Percentiles rank a stretch among this genome's conserved stretches.
phyloP scores from a whole-genome alignment of 2,797 vertebrate genomes.

The Microchirus variegatus region DNA sequence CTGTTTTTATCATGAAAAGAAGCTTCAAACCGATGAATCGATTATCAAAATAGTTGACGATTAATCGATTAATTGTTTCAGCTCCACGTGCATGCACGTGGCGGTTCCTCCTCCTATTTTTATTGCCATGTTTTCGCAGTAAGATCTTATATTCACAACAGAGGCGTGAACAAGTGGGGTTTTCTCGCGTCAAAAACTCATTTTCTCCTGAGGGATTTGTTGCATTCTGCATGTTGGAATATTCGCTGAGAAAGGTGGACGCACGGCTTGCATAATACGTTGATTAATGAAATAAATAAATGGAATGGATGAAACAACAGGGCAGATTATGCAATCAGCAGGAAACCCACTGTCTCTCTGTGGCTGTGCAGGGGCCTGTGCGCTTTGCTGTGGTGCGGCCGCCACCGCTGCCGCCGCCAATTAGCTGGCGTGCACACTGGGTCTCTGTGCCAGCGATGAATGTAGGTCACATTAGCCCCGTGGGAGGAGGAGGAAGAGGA shows the following conservation, averaged over 20 bases:
- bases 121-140: not conserved
- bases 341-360: conserved; percentile 58
- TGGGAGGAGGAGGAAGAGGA: conserved; percentile 27
- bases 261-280: conserved; percentile 56
- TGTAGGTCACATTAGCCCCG: conserved; percentile 81
- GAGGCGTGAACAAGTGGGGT: not conserved
- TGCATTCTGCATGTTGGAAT: not conserved
- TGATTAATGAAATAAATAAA: conserved; percentile 64
- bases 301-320: conserved; percentile 43
- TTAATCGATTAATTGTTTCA: too few species aligned
- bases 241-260: conserved; percentile 6
- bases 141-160: not conserved
- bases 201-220: not conserved
- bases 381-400: conserved; percentile 35
- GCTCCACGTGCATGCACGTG: not conserved
- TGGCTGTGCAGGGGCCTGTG: conserved; percentile 29
- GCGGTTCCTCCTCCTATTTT: not conserved
- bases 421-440: conserved; percentile 61
- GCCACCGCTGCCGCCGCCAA: conserved; percentile 59
- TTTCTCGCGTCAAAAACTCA: not conserved
- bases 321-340: conserved; percentile 75
- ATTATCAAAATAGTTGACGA: too few species aligned
- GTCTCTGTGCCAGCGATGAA: conserved; percentile 73
- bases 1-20: too few species aligned
- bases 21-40: too few species aligned